Conservation (phyloP, 2,888 invertebrate genomes). For the Epinotia brunnichana region DNA sequence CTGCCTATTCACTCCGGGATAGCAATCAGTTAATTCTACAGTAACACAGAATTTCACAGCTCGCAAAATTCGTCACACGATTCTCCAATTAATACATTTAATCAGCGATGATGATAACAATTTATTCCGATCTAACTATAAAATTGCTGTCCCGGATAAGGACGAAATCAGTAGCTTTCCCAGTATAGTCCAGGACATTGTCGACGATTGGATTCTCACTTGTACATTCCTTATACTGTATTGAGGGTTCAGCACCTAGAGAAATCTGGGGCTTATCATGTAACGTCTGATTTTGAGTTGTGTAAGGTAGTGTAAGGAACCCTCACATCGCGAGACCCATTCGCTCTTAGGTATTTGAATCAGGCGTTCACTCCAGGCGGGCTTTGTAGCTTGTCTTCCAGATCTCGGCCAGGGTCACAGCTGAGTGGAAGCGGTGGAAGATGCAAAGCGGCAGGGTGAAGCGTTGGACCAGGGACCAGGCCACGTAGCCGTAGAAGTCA, state of each 20-base stretch:
- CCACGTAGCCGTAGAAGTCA: constrained; percentile 95
- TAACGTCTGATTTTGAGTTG: constrained; percentile 11
- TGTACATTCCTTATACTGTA: constrained; percentile 33
- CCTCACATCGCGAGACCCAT: constrained; percentile 39
- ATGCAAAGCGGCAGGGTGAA: constrained; percentile 97
- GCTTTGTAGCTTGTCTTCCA: constrained; percentile 98
- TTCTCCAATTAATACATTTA: constrained; percentile 65
- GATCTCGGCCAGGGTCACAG: constrained; percentile 96
- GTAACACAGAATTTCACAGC: constrained; percentile 53
- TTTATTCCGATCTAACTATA: constrained; percentile 69
- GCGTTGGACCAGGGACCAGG: constrained; percentile 97
- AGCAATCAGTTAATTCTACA: constrained; percentile 60
- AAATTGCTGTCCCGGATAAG: constrained; percentile 78
- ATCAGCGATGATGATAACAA: constrained; percentile 70
- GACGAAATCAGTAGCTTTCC: constrained; percentile 73
- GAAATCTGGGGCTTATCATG: constrained; percentile 2
- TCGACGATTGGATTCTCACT: constrained; percentile 46
- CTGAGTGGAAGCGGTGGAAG: constrained; percentile 98
- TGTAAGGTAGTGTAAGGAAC: constrained; percentile 14
- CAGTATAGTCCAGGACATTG: constrained; percentile 55
- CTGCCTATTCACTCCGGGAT: constrained; percentile 62
- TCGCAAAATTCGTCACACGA: constrained; percentile 67
- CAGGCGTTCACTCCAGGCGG: constrained; percentile 88
- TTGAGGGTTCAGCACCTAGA: constrained; percentile 25
- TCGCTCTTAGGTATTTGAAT: constrained; percentile 17